phyloP scores from a whole-genome alignment of 1,140 invertebrate species.

The Phenacoccus solenopsis region DNA sequence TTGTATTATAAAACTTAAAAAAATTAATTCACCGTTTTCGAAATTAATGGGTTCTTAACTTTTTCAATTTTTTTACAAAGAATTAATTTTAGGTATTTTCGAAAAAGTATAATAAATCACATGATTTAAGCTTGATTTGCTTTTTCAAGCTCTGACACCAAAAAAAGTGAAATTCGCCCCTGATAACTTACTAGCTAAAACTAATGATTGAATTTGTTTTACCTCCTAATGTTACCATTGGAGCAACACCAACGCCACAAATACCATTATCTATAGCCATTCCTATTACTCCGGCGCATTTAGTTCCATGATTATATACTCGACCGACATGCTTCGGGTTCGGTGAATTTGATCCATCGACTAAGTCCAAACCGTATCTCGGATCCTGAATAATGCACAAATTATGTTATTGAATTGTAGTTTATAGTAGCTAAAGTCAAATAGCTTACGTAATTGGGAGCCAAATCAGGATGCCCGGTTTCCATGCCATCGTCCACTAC shows the following conservation, averaged over 20 bases:
- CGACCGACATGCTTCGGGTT: constrained; percentile 64
- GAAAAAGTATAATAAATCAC: too few relatives aligned
- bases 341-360: constrained; percentile 53
- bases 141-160: too few relatives aligned
- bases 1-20: too few relatives aligned
- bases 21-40: too few relatives aligned
- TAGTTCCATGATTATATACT: constrained; percentile 53
- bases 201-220: neutral
- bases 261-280: constrained; percentile 73
- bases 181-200: too few relatives aligned
- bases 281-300: constrained; percentile 74
- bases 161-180: neutral
- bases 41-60: too few relatives aligned
- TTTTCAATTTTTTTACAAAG: too few relatives aligned
- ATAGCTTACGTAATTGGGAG: constrained; percentile 60
- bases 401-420: too few relatives aligned
- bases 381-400: constrained; percentile 46
- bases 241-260: constrained; percentile 77
- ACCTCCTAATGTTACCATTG: constrained; percentile 63
- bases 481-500: constrained; percentile 82
- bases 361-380: constrained; percentile 71
- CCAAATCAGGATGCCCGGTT: constrained; percentile 63
- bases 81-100: too few relatives aligned
- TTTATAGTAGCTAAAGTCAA: neutral
- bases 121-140: too few relatives aligned